These are phyloP conservation scores for Xenopus borealis DNA, from an alignment of 2,113 vertebrate species.

Conservation along the genomic window DNA sequence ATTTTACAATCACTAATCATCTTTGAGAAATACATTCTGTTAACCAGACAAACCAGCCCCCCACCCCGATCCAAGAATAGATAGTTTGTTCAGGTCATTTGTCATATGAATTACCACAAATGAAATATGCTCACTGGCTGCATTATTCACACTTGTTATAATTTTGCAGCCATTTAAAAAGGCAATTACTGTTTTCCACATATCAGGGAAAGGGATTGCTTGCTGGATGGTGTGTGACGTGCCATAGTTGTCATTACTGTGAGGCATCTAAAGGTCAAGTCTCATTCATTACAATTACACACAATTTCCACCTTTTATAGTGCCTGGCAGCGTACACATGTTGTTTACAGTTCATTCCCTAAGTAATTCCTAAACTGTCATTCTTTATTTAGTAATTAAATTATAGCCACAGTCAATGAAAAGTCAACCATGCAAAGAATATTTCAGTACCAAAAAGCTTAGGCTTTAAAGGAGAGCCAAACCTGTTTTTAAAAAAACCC, in stretches of 20 bases:
- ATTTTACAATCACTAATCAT: conserved; percentile 28
- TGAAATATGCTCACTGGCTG: conserved; percentile 19
- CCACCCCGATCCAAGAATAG: conserved; percentile 19
- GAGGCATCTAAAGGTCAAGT: conserved; percentile 22
- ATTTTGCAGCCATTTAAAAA: conserved; percentile 21
- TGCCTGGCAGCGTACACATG: too few species aligned
- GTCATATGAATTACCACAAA: conserved; percentile 37
- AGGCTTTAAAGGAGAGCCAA: too few species aligned
- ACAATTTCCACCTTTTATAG: too few species aligned
- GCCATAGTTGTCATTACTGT: conserved; percentile 10
- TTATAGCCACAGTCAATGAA: too few species aligned
- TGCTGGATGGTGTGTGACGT: neutral
- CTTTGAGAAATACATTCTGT: conserved; percentile 18
- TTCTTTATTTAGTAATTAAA: too few species aligned
- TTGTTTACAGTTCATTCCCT: too few species aligned
- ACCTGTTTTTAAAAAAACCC: too few species aligned
- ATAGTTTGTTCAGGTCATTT: conserved; percentile 38
- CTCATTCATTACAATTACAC: conserved; percentile 11
- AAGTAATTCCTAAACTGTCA: too few species aligned
- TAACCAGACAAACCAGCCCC: conserved; percentile 13
- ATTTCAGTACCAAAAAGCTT: too few species aligned
- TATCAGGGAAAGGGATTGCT: conserved; percentile 3
- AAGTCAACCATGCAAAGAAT: too few species aligned
- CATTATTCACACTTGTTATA: conserved; percentile 31
- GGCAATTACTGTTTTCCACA: conserved; percentile 23